Evolutionary conservation across 2,888 invertebrate genomes (phyloP).

Genomic region (Pecten maximus): DNA sequence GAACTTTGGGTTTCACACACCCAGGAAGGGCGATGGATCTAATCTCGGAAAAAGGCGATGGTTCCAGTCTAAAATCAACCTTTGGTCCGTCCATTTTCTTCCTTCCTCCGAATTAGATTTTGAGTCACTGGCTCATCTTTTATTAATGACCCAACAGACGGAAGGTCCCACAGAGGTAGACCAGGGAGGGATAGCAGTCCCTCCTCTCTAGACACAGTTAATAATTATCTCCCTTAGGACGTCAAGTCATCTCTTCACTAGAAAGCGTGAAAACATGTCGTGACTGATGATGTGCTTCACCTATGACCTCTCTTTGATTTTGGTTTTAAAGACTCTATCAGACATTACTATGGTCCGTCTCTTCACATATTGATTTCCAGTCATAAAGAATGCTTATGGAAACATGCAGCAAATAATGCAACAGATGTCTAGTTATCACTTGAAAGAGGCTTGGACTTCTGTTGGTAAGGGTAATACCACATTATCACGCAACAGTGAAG

Average conservation of each 20-base stretch:
- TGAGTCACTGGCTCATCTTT: background rate
- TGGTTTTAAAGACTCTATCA: background rate
- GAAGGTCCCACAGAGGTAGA: background rate
- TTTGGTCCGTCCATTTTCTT: background rate
- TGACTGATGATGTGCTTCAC: background rate
- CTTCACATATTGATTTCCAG: background rate
- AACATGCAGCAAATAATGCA: background rate
- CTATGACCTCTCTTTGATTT: background rate
- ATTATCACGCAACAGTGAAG: background rate
- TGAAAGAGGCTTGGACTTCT: background rate
- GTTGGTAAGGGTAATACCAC: background rate
- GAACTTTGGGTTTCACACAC: too few relatives aligned
- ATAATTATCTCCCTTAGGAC: background rate
- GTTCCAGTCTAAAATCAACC: too few relatives aligned
- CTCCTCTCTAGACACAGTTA: background rate
- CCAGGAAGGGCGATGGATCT: too few relatives aligned
- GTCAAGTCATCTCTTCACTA: background rate
- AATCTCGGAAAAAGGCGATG: too few relatives aligned
- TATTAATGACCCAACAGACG: constrained; percentile 18
- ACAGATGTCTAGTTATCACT: background rate
- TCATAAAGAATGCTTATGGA: background rate
- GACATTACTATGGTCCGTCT: background rate
- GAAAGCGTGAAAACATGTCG: background rate
- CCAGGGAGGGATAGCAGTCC: background rate
- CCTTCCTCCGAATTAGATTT: background rate